These are phyloP conservation scores for Idris sp. DNA, from an alignment of 1,140 invertebrate species.

Conservation along the genomic window DNA sequence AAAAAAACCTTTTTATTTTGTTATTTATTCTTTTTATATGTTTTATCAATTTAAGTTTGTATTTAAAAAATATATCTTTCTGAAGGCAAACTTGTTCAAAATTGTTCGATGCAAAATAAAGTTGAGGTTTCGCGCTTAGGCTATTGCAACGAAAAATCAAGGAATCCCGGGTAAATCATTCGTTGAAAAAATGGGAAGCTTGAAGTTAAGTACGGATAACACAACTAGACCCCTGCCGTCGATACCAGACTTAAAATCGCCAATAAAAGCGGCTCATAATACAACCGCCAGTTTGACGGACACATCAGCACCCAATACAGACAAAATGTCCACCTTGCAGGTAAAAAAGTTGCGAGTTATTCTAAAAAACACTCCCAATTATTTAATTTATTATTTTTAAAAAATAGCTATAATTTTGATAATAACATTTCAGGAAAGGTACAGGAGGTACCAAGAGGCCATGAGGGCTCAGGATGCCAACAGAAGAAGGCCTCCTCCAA, in stretches of 20 bases:
- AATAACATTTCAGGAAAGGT: constrained; percentile 78
- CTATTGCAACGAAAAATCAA: constrained; percentile 69
- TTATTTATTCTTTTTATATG: neutral
- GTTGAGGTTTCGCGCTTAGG: constrained; percentile 71
- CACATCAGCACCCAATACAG: constrained; percentile 60
- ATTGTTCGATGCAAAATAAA: constrained; percentile 39
- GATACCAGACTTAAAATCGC: constrained; percentile 60
- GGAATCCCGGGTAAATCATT: constrained; percentile 66
- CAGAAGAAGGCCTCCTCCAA: constrained; percentile 65
- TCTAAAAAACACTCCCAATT: too few relatives aligned
- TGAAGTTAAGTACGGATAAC: constrained; percentile 65
- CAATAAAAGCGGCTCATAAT: constrained; percentile 56
- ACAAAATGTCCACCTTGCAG: constrained; percentile 77
- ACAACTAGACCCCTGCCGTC: constrained; percentile 66
- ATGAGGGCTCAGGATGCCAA: constrained; percentile 78
- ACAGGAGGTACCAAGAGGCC: constrained; percentile 82
- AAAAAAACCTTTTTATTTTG: neutral
- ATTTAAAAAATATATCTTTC: too few relatives aligned
- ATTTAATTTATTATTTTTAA: too few relatives aligned
- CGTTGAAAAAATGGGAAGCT: constrained; percentile 69
- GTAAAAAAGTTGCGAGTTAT: too few relatives aligned
- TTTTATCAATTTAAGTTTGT: constrained; percentile 3
- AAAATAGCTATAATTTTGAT: constrained; percentile 1
- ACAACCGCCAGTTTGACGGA: constrained; percentile 55
- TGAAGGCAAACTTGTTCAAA: too few relatives aligned